Percentiles rank a stretch among this genome's conserved stretches.
phyloP scores from a whole-genome alignment of 1,140 invertebrate genomes.

The Diachasmimorpha longicaudata region DNA sequence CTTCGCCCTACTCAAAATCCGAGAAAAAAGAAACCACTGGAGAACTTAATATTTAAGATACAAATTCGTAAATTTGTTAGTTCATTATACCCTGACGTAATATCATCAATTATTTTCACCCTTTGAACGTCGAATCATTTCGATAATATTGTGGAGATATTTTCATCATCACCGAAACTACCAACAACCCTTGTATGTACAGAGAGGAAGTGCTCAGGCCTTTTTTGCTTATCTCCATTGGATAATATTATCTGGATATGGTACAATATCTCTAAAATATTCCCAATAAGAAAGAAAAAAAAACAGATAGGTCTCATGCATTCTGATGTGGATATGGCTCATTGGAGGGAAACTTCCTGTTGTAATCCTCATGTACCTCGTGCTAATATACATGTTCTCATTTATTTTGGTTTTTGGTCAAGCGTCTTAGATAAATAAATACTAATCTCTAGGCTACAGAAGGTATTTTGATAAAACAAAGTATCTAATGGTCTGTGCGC shows the following conservation, averaged over 20 bases:
- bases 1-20: not conserved
- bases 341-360: not conserved
- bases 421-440: constrained; percentile 14
- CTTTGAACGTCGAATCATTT: not conserved
- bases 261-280: not conserved
- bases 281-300: not conserved
- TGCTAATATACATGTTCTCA: not conserved
- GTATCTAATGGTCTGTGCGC: constrained; percentile 6
- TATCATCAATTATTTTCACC: not conserved
- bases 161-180: not conserved
- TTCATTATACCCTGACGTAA: constrained; percentile 11
- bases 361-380: not conserved
- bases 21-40: not conserved
- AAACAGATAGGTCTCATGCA: not conserved
- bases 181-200: not conserved
- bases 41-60: not conserved
- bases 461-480: not conserved
- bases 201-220: not conserved
- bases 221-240: not conserved
- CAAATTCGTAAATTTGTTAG: not conserved
- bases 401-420: not conserved
- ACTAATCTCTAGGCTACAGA: constrained; percentile 8
- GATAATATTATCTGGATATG: not conserved
- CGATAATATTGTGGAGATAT: not conserved
- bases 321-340: not conserved